phyloP scores from a whole-genome alignment of 2,888 invertebrate species.

The Operophtera brumata region DNA sequence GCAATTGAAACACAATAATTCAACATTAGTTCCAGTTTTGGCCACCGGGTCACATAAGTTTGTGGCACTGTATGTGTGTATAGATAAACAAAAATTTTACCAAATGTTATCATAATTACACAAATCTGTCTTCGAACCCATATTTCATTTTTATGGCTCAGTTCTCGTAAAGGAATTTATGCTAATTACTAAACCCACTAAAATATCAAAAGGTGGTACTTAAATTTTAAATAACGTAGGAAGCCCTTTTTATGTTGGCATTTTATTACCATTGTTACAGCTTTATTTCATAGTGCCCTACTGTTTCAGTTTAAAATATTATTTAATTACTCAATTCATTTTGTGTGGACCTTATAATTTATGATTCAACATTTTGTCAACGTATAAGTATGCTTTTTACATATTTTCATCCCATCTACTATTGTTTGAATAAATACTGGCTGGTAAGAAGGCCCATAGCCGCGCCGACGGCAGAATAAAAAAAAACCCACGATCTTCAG shows the following conservation, averaged over 20 bases:
- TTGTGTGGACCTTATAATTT: background rate
- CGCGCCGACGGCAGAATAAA: too few species aligned
- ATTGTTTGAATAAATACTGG: too few species aligned
- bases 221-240: constrained; percentile 15
- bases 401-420: too few species aligned
- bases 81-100: too few species aligned
- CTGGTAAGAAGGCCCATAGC: too few species aligned
- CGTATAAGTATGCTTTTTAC: too few species aligned
- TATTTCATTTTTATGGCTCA: constrained; percentile 11
- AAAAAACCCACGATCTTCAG: too few species aligned
- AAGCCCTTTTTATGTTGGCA: constrained; percentile 10
- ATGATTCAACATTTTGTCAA: background rate
- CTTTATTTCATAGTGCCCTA: background rate
- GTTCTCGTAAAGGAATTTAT: constrained; percentile 18
- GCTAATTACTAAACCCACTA: constrained; percentile 21
- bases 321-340: background rate
- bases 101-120: background rate
- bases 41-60: too few species aligned
- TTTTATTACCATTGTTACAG: constrained; percentile 6
- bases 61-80: too few species aligned
- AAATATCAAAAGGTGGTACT: constrained; percentile 19
- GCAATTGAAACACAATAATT: too few species aligned
- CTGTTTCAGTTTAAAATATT: background rate
- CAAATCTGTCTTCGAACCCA: constrained; percentile 9
- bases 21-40: too few species aligned